A percentile compares a stretch with the other conserved stretches of the same genome.
phyloP scores from a whole-genome alignment of 1,140 invertebrate species.

The Carposina sasakii region DNA sequence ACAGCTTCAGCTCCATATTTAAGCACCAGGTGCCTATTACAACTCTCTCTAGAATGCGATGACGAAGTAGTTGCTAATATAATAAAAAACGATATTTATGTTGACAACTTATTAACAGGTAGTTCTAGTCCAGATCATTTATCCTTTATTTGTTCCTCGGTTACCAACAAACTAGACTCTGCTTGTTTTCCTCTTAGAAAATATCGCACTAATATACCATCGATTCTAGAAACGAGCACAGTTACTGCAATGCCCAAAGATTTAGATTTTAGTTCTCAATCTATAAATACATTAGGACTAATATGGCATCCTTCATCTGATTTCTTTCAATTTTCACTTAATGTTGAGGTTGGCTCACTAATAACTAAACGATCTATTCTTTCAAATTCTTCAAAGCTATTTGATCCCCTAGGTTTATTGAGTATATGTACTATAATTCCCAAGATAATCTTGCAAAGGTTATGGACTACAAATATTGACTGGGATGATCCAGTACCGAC shows the following conservation, averaged over 20 bases:
- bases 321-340: slow-evolving; percentile 4
- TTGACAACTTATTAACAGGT: slow-evolving; percentile 57
- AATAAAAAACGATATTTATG: slow-evolving; percentile 37
- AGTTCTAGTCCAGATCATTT: slow-evolving; percentile 33
- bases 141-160: slow-evolving; percentile 9
- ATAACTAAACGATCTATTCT: slow-evolving; percentile 15
- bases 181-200: slow-evolving; percentile 22
- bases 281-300: slow-evolving; percentile 18
- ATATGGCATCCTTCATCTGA: slow-evolving; percentile 15
- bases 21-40: slow-evolving; percentile 11
- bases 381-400: slow-evolving; percentile 16
- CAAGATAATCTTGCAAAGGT: slow-evolving; percentile 26
- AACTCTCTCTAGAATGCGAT: slow-evolving; percentile 11
- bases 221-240: not conserved
- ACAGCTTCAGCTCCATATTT: slow-evolving; percentile 19
- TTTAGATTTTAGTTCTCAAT: not conserved
- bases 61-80: slow-evolving; percentile 12
- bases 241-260: not conserved
- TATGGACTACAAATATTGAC: slow-evolving; percentile 24
- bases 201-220: slow-evolving; percentile 23
- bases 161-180: slow-evolving; percentile 11
- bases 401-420: slow-evolving; percentile 34
- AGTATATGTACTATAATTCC: slow-evolving; percentile 22
- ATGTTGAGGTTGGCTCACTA: not conserved
- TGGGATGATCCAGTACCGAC: slow-evolving; percentile 29